A percentile compares a stretch with the other conserved stretches of the same genome.
Evolutionary conservation across 2,797 vertebrate genomes (phyloP).

Genomic region (Myotis findleyi): DNA sequence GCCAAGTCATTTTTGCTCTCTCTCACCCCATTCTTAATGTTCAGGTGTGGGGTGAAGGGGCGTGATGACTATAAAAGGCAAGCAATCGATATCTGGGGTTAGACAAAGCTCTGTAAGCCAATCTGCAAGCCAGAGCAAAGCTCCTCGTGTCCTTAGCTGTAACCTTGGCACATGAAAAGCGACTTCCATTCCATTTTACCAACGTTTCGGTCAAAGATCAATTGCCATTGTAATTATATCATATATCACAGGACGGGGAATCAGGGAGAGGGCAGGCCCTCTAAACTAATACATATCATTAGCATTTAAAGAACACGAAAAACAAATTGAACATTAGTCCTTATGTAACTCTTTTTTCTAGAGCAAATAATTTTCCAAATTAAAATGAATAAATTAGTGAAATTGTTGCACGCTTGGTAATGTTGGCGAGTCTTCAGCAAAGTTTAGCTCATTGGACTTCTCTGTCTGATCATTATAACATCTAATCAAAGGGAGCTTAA

Average conservation of each 20-base stretch:
- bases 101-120: constrained; percentile 58
- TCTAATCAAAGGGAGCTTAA: constrained; percentile 70
- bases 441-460: constrained; percentile 65
- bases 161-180: constrained; percentile 74
- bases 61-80: neutral
- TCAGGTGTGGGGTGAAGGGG: neutral
- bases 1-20: neutral
- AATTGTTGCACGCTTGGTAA: constrained; percentile 48
- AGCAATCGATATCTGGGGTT: constrained; percentile 62
- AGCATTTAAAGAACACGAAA: constrained; percentile 66
- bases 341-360: constrained; percentile 58
- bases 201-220: constrained; percentile 84
- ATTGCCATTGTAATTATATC: constrained; percentile 82
- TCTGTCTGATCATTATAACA: constrained; percentile 68
- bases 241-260: constrained; percentile 74
- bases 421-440: neutral
- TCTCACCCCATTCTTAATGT: neutral
- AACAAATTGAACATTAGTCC: constrained; percentile 45
- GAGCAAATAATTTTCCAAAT: constrained; percentile 79
- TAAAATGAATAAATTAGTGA: constrained; percentile 78
- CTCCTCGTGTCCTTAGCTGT: constrained; percentile 65
- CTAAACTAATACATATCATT: constrained; percentile 71
- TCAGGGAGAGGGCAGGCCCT: constrained; percentile 59
- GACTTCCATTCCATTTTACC: constrained; percentile 78
- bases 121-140: constrained; percentile 45